phyloP scores from a whole-genome alignment of 2,113 vertebrate species.

The Syngnathus typhle region DNA sequence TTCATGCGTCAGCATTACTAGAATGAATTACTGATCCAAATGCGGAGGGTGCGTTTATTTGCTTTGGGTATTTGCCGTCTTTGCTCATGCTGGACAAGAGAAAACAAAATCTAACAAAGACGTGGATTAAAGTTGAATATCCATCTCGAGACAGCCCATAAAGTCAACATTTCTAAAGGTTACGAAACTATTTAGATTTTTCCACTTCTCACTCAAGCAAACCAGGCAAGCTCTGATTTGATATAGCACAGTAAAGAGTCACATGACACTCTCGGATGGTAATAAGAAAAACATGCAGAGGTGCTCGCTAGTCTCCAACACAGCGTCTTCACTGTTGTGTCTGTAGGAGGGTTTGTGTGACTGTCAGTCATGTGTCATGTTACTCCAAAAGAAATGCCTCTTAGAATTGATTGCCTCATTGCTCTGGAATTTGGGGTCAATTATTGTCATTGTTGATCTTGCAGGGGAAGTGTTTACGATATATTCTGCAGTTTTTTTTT shows the following conservation, averaged over 20 bases:
- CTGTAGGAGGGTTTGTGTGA: conserved; percentile 54
- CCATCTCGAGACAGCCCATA: conserved; percentile 38
- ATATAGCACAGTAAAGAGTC: conserved; percentile 31
- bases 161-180: conserved; percentile 33
- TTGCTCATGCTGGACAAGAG: conserved; percentile 17
- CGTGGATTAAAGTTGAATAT: conserved; percentile 51
- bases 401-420: conserved; percentile 64
- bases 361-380: conserved; percentile 62
- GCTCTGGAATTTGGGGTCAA: conserved; percentile 55
- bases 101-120: conserved; percentile 30
- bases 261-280: conserved; percentile 40
- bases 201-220: conserved; percentile 19
- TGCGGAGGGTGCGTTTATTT: conserved; percentile 26
- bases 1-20: conserved; percentile 42
- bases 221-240: conserved; percentile 32
- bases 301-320: conserved; percentile 17
- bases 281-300: conserved; percentile 38
- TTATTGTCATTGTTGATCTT: conserved; percentile 31
- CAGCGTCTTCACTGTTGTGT: conserved; percentile 17
- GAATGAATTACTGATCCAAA: conserved; percentile 36
- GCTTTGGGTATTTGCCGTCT: conserved; percentile 13
- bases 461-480: conserved; percentile 23
- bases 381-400: conserved; percentile 41
- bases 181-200: conserved; percentile 2
- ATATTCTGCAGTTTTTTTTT: conserved; percentile 31